Base-by-base conservation (phyloP, 35 echinoderm and acorn worm species). In the Apostichopus parvimensis region DNA sequence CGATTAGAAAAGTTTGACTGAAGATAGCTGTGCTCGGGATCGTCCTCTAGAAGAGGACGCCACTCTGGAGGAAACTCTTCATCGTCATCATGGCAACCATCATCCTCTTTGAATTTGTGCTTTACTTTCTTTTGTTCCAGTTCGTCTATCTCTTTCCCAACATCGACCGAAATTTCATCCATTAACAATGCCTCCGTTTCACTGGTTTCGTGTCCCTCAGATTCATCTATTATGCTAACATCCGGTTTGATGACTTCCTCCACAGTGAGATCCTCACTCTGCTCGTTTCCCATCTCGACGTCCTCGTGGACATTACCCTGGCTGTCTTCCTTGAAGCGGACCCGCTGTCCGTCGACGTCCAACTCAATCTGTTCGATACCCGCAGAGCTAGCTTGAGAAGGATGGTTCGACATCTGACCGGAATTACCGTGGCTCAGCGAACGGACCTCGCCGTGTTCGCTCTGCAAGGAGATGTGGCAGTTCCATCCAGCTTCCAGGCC, bases 401-500 rank as follows among this genome's bases (percentile, higher is more conserved):
- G 28, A 72, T 71, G 86, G 28, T 75, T 60, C n/a, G 86, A 88
- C 45, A 72, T 10, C 12, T 72, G 60, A 8, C 68, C 28, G 0
- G 86, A 88, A 64, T 54, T 75, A 8, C 26, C 64, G 61, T 54
- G 60, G n/a, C 68, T 79, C 23, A 54, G 17, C 14, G 89, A 60
- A 59, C 66, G 62, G 13, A 93, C 54, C 21, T 77, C 56, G 9
- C 24, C 6, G 68, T 18, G 71, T 88, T 95, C 87, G 17, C 93
- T 93, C n/a, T 92, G 87, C 9, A 99, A 84, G 18, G 97, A 99
- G 59, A 99, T 96, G 92, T 99, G 97, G 61, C 97, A 99, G 89
- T 99, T 99, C 97, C 97, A 99, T 17, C 97, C 97, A 13, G 95
- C 95, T 79, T 99, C 97, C 2, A 99, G 75, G 23, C 97, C 97